phyloP scores from a whole-genome alignment of 2,113 vertebrate species.

The Silurus meridionalis region DNA sequence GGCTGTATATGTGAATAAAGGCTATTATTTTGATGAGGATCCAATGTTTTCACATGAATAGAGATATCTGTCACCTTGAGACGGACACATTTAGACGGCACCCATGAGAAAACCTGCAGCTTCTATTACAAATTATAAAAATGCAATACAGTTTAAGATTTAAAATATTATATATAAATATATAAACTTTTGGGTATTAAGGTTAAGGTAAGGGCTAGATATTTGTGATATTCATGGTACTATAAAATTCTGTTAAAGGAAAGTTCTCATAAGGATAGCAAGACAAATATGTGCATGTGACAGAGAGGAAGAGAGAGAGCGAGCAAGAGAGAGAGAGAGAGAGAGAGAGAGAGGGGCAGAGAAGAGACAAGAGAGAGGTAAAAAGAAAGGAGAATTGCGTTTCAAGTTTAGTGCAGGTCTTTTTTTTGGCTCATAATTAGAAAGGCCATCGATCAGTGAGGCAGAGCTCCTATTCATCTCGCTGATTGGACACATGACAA shows the following conservation, averaged over 20 bases:
- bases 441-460: constrained; percentile 82
- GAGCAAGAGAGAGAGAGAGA: constrained; percentile 30
- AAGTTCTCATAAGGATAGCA: not conserved
- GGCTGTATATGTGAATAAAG: not conserved
- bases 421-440: constrained; percentile 84
- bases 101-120: not conserved
- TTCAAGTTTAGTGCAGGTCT: constrained; percentile 72
- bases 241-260: not conserved
- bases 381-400: constrained; percentile 59
- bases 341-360: constrained; percentile 31
- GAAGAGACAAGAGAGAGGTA: constrained; percentile 30
- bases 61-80: not conserved
- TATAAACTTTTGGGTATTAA: not conserved
- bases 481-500: constrained; percentile 90
- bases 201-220: not conserved
- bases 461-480: constrained; percentile 83
- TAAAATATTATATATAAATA: not conserved
- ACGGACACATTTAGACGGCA: not conserved
- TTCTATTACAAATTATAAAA: not conserved
- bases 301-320: not conserved
- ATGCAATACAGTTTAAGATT: not conserved
- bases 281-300: not conserved
- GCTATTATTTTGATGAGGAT: not conserved
- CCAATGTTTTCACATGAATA: not conserved
- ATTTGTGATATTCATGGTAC: not conserved